Percentiles rank a stretch among this genome's conserved stretches.
Conservation (phyloP, 2,888 invertebrate genomes). For the Therioaphis trifolii region DNA sequence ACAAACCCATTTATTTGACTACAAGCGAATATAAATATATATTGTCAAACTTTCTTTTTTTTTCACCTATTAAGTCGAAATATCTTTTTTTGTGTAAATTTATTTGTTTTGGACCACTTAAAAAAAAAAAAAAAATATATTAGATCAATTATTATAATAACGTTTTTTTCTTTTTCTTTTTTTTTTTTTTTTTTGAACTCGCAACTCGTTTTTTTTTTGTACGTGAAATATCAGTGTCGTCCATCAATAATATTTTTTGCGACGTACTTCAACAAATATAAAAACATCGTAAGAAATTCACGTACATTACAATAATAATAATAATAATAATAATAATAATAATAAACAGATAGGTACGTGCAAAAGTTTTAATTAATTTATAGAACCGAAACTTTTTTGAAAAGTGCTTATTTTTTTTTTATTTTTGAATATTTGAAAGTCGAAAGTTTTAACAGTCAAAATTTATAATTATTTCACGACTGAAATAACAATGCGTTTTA, state of each 20-base stretch:
- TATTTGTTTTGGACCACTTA: neutral
- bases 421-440: neutral
- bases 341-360: neutral
- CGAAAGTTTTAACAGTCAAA: conserved; percentile 16
- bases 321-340: neutral
- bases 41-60: neutral
- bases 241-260: neutral
- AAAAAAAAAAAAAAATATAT: neutral
- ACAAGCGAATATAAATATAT: neutral
- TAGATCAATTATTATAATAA: neutral
- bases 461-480: conserved; percentile 14
- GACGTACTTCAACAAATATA: neutral
- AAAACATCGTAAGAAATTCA: neutral
- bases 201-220: neutral
- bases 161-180: neutral
- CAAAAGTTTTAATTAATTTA: conserved; percentile 28
- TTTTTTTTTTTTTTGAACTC: neutral
- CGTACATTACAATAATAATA: neutral
- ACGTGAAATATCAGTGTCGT: neutral
- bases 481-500: neutral
- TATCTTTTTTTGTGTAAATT: neutral
- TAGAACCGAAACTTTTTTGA: conserved; percentile 6
- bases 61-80: neutral
- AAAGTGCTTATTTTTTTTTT: conserved; percentile 30
- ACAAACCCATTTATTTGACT: conserved; percentile 19